These are phyloP conservation scores for Euura lappo DNA, from an alignment of 1,140 invertebrate species.

Conservation along the genomic window DNA sequence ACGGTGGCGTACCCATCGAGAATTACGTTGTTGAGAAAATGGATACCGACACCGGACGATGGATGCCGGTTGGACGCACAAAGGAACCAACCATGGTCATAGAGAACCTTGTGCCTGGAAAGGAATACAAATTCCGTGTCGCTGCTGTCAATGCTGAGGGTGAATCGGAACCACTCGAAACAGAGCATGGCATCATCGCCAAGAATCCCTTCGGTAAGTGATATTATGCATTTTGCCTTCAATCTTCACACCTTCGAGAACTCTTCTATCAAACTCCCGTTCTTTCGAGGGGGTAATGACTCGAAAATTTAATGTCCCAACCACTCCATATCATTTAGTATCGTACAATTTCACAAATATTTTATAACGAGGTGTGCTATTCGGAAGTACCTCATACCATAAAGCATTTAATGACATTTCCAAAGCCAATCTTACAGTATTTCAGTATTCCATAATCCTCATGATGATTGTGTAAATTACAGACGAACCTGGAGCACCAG, in stretches of 20 bases:
- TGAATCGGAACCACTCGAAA: conserved; percentile 89
- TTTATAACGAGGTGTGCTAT: no score
- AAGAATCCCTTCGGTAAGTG: conserved; percentile 95
- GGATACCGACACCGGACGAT: conserved; percentile 82
- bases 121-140: conserved; percentile 97
- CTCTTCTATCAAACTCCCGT: background rate
- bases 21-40: conserved; percentile 93
- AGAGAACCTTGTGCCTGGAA: conserved; percentile 84
- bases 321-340: background rate
- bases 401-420: no score
- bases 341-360: background rate
- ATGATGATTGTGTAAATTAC: conserved; percentile 23
- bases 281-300: background rate
- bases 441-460: background rate
- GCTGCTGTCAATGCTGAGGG: conserved; percentile 95
- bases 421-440: no score
- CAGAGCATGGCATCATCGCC: conserved; percentile 88
- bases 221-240: background rate
- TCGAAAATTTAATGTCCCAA: background rate
- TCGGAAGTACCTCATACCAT: no score
- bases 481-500: conserved; percentile 92
- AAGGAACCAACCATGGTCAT: conserved; percentile 86
- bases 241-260: background rate
- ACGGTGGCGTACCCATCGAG: conserved; percentile 91
- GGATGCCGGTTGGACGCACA: conserved; percentile 80